Base-by-base conservation (phyloP, 2,888 invertebrate genomes). In the Stenoptilia bipunctidactyla region DNA sequence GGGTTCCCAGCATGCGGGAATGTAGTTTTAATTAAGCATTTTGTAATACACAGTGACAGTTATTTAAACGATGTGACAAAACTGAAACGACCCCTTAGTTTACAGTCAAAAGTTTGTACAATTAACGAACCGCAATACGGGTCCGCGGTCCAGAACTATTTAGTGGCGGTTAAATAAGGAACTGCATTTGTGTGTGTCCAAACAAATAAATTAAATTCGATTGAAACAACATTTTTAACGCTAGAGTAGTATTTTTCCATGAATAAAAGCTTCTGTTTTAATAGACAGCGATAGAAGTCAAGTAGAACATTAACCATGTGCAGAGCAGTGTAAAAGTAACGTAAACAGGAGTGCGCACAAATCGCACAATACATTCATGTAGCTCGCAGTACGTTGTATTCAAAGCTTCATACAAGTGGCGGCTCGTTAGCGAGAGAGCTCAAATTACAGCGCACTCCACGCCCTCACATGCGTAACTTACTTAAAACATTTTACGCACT, bases 341-440 rank as follows among this genome's bases (percentile, higher is more conserved):
- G 50, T 57, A 64, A 62, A 76, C 70, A 76, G 70, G 66, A 39
- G 58, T 54, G 57, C 62, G 61, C 58, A 65, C 67, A 69, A 67
- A 67, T 70, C 60, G 61, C 67, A 73, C 72, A 74, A 70, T 74
- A 71, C 69, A 61, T 61, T 61, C 56, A 58, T 63, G 66, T 62
- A 63, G 67, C 61, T 63, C 62, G 59, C 59, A 58, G 56, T 59
- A 63, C 60, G 56, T 55, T 57, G 52, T 51, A 57, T 61, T 55
- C 20, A 58, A 53, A 61, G 58, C 67, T 62, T 50, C 51, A 61
- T 61, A 60, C 55, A 66, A 74, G 77, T 69, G 67, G 54, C 57
- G 60, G 74, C 77, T 80, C 75, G 75, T 79, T 79, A 77, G 72
- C 57, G 61, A 55, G 65, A 72, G 72, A 71, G 71, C 61, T 66